A percentile compares a stretch with the other conserved stretches of the same genome.
Conservation (phyloP, 2,888 invertebrate genomes). For the Spodoptera littoralis region DNA sequence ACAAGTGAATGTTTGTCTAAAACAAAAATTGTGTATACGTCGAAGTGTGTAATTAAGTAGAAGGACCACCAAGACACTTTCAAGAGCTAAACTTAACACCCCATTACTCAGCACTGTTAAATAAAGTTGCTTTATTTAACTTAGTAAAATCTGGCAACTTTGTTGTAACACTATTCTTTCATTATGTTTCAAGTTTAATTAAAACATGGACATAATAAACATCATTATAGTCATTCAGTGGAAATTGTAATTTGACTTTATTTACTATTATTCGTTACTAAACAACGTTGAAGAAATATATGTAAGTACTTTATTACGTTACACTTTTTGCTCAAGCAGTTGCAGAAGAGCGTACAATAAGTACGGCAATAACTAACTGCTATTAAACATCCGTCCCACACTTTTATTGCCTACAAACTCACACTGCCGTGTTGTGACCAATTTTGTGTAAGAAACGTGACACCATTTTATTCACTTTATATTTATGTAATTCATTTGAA, state of each 20-base stretch:
- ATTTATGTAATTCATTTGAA: background rate
- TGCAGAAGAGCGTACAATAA: background rate
- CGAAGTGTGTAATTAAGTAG: slow-evolving; percentile 18
- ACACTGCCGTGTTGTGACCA: background rate
- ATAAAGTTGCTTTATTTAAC: slow-evolving; percentile 9
- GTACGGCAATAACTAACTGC: slow-evolving; percentile 1
- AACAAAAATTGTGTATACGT: slow-evolving; percentile 22
- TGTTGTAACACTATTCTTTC: no score
- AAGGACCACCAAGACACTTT: slow-evolving; percentile 5
- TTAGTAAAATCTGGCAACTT: background rate
- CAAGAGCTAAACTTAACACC: slow-evolving; percentile 10
- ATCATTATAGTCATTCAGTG: no score
- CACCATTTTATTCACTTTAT: background rate
- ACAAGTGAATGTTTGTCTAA: slow-evolving; percentile 29
- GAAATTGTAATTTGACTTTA: no score
- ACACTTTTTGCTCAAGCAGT: background rate
- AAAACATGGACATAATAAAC: no score
- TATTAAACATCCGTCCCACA: slow-evolving; percentile 1
- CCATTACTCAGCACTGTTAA: slow-evolving; percentile 6
- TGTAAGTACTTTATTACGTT: no score
- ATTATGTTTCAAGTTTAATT: background rate
- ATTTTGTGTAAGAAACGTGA: background rate
- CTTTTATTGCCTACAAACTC: slow-evolving; percentile 2
- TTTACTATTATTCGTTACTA: no score
- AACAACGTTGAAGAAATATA: no score